These are phyloP conservation scores for Drosophila merina DNA, from an alignment of 2,888 invertebrate genomes.

Conservation along the genomic window DNA sequence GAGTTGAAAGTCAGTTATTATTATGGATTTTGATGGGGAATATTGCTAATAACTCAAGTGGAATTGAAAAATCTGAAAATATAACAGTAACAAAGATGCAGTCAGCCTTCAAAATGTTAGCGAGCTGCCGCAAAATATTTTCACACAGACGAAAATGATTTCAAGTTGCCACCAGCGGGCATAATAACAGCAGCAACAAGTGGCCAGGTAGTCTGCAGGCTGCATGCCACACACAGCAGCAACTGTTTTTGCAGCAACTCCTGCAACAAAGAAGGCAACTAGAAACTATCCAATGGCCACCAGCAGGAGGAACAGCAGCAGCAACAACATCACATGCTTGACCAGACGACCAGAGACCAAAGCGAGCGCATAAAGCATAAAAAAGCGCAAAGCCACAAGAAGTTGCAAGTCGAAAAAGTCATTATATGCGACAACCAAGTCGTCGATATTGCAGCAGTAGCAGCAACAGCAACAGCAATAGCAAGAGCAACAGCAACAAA, in stretches of 20 bases:
- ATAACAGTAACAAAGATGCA: too few relatives aligned
- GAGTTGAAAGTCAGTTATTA: constrained; percentile 43
- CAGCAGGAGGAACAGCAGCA: constrained; percentile 39
- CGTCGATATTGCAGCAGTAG: constrained; percentile 35
- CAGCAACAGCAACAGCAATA: constrained; percentile 23
- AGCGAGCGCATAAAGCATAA: constrained; percentile 81
- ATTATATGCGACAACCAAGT: constrained; percentile 68
- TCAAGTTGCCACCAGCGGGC: constrained; percentile 65
- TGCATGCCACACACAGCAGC: constrained; percentile 72
- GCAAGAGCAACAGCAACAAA: constrained; percentile 40
- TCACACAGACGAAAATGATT: constrained; percentile 81
- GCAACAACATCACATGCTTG: constrained; percentile 66
- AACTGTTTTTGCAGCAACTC: constrained; percentile 42
- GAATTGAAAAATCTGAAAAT: too few relatives aligned
- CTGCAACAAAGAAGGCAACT: constrained; percentile 53
- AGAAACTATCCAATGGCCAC: constrained; percentile 46
- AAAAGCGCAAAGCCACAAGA: constrained; percentile 67
- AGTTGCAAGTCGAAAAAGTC: constrained; percentile 72
- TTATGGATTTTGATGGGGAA: constrained; percentile 27
- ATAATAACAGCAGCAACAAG: constrained; percentile 48
- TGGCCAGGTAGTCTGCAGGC: constrained; percentile 47
- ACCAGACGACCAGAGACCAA: constrained; percentile 63
- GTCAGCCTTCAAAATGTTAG: constrained; percentile 24
- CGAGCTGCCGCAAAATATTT: constrained; percentile 67
- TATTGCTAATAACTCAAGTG: too few relatives aligned